Percentiles rank a stretch among this genome's conserved stretches.
Conservation (phyloP, 2,888 invertebrate species). For the Zele albiditarsus region DNA sequence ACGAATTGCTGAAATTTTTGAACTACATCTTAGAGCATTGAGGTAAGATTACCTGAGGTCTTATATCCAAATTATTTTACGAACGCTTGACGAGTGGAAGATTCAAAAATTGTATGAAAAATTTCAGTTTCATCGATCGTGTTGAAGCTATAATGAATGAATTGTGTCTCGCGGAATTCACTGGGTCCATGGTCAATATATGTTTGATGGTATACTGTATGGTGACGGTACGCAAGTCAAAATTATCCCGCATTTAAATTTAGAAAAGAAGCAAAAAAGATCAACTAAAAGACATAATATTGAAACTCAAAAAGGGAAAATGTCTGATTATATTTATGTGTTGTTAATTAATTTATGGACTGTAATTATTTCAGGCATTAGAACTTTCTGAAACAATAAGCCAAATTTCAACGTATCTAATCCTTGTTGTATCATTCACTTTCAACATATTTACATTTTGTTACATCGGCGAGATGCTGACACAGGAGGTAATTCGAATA, state of each 20-base stretch:
- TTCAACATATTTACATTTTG: conserved; percentile 46
- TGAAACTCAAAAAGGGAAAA: no score
- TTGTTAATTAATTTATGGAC: no score
- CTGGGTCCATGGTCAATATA: conserved; percentile 66
- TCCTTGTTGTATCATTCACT: conserved; percentile 5
- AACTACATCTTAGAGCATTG: conserved; percentile 20
- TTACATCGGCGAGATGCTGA: conserved; percentile 45
- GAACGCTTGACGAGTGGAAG: no score
- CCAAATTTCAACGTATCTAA: background rate
- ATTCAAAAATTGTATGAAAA: background rate
- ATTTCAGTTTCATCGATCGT: conserved; percentile 58
- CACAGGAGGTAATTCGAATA: conserved; percentile 38
- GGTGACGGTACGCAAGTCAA: conserved; percentile 57
- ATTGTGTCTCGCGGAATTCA: conserved; percentile 63
- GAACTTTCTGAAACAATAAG: no score
- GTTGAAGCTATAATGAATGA: conserved; percentile 61
- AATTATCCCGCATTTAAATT: background rate
- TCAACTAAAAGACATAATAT: no score
- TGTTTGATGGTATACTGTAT: conserved; percentile 66
- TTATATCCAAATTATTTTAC: background rate
- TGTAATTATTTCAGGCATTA: no score
- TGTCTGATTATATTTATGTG: no score
- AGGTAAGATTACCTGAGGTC: conserved; percentile 12
- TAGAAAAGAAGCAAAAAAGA: no score
- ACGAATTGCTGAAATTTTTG: conserved; percentile 23